phyloP scores from a whole-genome alignment of 2,888 invertebrate genomes.

The Unio delphinus region DNA sequence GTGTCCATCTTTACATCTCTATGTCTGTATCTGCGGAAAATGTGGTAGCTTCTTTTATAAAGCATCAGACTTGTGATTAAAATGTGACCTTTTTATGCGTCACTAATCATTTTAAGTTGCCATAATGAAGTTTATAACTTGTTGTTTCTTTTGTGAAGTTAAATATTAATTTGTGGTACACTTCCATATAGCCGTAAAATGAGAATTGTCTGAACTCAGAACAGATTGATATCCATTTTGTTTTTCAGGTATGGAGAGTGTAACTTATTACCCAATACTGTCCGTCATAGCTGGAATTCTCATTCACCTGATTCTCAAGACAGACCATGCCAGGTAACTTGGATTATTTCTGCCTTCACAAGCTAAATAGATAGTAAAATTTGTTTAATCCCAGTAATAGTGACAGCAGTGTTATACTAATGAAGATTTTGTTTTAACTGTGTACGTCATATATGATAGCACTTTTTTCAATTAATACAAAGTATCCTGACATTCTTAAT shows the following conservation, averaged over 20 bases:
- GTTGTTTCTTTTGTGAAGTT: not conserved
- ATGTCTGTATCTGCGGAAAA: too few relatives aligned
- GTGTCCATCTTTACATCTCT: too few relatives aligned
- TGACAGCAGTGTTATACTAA: not conserved
- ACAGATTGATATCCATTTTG: not conserved
- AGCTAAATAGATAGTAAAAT: too few relatives aligned
- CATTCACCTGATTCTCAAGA: slow-evolving; percentile 74
- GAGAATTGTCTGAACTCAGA: not conserved
- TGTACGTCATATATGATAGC: not conserved
- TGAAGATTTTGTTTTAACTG: not conserved
- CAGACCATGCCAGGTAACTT: slow-evolving; percentile 52
- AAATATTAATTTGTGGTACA: not conserved
- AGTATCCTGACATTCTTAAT: not conserved
- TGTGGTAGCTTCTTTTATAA: too few relatives aligned
- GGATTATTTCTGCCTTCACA: too few relatives aligned
- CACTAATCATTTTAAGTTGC: too few relatives aligned
- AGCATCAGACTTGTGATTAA: too few relatives aligned
- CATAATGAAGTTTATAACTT: too few relatives aligned
- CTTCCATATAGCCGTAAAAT: too few relatives aligned
- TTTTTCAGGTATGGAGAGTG: slow-evolving; percentile 76
- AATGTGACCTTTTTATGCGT: too few relatives aligned
- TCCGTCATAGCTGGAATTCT: slow-evolving; percentile 80
- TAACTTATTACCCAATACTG: slow-evolving; percentile 80
- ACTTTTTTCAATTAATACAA: not conserved
- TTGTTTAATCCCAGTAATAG: not conserved